phyloP scores from a whole-genome alignment of 2,888 invertebrate species.

The Dryocosmus kuriphilus region DNA sequence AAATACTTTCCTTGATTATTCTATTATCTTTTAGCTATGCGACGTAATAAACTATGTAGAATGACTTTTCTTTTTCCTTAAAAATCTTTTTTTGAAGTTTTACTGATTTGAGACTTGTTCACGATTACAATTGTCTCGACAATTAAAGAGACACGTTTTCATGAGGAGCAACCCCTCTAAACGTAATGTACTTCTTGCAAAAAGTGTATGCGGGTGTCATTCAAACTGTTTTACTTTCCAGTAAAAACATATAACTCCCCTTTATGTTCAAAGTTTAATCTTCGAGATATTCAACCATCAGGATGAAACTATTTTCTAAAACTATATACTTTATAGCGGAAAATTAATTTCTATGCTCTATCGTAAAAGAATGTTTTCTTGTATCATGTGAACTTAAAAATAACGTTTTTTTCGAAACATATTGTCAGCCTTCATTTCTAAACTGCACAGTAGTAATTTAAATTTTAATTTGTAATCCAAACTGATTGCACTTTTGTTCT shows the following conservation, averaged over 20 bases:
- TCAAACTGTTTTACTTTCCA: conserved; percentile 55
- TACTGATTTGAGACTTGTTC: background rate
- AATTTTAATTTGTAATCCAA: too few relatives aligned
- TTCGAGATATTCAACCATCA: background rate
- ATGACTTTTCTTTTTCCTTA: background rate
- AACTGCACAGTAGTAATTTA: too few relatives aligned
- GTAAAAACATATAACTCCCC: conserved; percentile 52
- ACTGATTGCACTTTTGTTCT: too few relatives aligned
- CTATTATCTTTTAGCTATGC: background rate
- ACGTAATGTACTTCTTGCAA: background rate
- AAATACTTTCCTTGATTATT: background rate
- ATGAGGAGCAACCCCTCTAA: background rate
- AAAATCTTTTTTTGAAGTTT: background rate
- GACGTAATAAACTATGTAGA: too few relatives aligned
- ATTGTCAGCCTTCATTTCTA: too few relatives aligned
- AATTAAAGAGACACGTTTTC: background rate
- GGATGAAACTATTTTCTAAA: background rate
- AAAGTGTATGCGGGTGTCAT: background rate
- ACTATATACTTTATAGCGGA: background rate
- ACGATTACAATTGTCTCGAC: background rate
- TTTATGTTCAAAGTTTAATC: conserved; percentile 52
- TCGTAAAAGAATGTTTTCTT: too few relatives aligned
- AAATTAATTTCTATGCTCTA: background rate
- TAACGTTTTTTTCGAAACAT: too few relatives aligned
- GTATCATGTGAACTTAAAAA: too few relatives aligned